These are phyloP conservation scores for Camponotus pennsylvanicus DNA, from an alignment of 1,140 invertebrate species.

Conservation along the genomic window DNA sequence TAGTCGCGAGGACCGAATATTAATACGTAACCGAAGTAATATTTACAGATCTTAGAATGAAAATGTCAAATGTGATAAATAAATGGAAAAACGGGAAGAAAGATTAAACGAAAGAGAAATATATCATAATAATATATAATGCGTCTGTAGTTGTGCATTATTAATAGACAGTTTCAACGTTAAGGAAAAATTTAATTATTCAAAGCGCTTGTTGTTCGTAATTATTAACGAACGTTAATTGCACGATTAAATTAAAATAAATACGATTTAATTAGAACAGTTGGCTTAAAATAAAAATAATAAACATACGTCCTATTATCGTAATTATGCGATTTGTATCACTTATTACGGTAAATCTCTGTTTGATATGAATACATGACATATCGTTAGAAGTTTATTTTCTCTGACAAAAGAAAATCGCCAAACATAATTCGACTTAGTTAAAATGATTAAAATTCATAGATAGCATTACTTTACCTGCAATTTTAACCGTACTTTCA, in stretches of 20 bases:
- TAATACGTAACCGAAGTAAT: not conserved
- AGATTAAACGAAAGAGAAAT: not conserved
- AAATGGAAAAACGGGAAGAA: not conserved
- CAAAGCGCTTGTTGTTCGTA: slow-evolving; percentile 12
- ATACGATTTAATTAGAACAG: no score
- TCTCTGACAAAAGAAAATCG: not conserved
- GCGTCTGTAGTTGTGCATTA: not conserved
- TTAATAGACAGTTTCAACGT: not conserved
- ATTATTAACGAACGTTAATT: slow-evolving; percentile 54
- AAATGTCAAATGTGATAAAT: slow-evolving; percentile 30
- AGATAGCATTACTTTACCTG: slow-evolving; percentile 4
- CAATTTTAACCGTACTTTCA: slow-evolving; percentile 31
- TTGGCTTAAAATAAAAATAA: slow-evolving; percentile 31
- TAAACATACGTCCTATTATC: not conserved
- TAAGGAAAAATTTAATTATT: slow-evolving; percentile 15
- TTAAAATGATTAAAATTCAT: slow-evolving; percentile 20
- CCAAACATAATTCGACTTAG: slow-evolving; percentile 27
- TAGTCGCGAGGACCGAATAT: not conserved
- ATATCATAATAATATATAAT: not conserved
- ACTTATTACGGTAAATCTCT: not conserved
- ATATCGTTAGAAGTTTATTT: not conserved
- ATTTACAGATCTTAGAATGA: not conserved
- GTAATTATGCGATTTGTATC: slow-evolving; percentile 30
- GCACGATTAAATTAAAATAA: slow-evolving; percentile 19
- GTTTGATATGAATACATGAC: slow-evolving; percentile 13